phyloP scores from a whole-genome alignment of 2,113 vertebrate species.

The Hydropotes inermis region DNA sequence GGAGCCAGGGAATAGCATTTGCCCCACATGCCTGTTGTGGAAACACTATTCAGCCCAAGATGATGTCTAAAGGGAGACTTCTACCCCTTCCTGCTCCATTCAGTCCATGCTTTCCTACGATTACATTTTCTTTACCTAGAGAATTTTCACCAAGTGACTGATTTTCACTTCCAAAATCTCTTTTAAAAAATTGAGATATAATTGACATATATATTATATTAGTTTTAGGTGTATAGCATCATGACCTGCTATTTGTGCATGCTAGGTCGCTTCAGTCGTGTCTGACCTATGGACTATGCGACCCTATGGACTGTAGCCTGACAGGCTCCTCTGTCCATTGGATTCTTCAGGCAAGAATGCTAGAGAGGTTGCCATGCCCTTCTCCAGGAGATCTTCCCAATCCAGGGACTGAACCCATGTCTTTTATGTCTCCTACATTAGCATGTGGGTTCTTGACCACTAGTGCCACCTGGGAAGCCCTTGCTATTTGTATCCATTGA shows the following conservation, averaged over 20 bases:
- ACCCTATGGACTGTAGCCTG: background rate
- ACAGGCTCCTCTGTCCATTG: background rate
- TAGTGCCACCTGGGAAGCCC: background rate
- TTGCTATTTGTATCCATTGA: background rate
- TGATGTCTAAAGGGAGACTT: background rate
- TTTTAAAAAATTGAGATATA: background rate
- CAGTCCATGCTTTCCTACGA: background rate
- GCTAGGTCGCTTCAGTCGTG: background rate
- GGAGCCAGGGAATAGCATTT: background rate
- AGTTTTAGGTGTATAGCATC: background rate
- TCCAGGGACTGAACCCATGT: background rate
- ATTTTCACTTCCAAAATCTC: background rate
- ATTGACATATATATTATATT: background rate
- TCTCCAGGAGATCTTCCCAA: background rate
- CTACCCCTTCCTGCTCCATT: background rate
- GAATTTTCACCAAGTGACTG: background rate
- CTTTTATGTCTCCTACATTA: background rate
- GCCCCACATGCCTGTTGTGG: rapidly evolving
- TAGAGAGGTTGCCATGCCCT: background rate
- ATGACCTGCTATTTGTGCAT: background rate
- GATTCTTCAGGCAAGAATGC: background rate
- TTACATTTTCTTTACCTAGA: background rate
- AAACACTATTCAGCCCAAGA: background rate
- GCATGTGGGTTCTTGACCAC: background rate
- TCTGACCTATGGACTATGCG: background rate